Percentiles rank a stretch among this genome's conserved stretches.
phyloP scores from a whole-genome alignment of 2,888 invertebrate species.

The Pegoplata infirma region DNA sequence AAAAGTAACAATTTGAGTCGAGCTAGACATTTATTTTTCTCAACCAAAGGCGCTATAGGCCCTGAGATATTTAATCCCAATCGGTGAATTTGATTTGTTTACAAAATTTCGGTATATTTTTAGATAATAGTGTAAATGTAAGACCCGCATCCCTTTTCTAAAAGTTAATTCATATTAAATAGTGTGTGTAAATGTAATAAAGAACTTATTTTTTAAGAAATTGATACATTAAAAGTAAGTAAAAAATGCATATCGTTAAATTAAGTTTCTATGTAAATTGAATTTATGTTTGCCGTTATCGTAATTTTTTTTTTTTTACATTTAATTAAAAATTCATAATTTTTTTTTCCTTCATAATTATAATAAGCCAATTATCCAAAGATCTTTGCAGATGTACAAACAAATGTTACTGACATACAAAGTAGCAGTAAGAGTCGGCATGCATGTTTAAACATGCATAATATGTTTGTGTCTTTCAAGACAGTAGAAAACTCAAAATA shows the following conservation, averaged over 20 bases:
- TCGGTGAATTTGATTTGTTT: no score
- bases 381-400: constrained; percentile 16
- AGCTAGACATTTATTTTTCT: no score
- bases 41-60: no score
- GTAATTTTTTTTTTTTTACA: no score
- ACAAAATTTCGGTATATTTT: no score
- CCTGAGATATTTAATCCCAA: no score
- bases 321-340: constrained; percentile 58
- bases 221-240: no score
- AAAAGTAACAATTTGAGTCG: no score
- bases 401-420: neutral
- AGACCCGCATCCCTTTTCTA: neutral
- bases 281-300: neutral
- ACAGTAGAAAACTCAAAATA: neutral
- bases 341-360: constrained; percentile 47
- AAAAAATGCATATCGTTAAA: no score
- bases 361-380: constrained; percentile 52
- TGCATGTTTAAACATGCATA: constrained; percentile 56
- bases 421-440: constrained; percentile 4
- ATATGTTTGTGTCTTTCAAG: constrained; percentile 35
- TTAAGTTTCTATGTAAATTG: constrained; percentile 11
- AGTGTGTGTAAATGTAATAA: neutral
- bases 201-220: no score
- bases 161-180: neutral
- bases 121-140: no score